Evolutionary conservation across 1,140 invertebrate species (phyloP).

Genomic region (Microplitis mediator): DNA sequence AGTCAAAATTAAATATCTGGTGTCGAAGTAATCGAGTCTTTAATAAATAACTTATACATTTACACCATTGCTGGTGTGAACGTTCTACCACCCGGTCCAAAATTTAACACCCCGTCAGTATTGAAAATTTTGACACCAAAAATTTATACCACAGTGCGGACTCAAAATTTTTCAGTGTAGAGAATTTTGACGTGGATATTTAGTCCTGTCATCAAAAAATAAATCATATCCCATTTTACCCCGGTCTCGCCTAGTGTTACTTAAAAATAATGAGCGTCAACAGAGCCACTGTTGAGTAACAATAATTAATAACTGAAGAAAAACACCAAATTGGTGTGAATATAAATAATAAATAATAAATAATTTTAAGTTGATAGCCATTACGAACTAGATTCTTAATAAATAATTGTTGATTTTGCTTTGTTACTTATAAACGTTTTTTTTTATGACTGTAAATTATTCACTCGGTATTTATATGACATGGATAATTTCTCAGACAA

Average conservation of each 20-base stretch:
- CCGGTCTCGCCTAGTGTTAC: background rate
- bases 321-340: background rate
- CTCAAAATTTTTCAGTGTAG: too few species aligned
- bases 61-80: too few species aligned
- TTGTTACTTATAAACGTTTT: background rate
- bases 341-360: background rate
- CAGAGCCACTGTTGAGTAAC: conserved; percentile 32
- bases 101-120: too few species aligned
- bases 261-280: conserved; percentile 23
- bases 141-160: too few species aligned
- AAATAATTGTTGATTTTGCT: conserved; percentile 23
- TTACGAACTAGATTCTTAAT: background rate
- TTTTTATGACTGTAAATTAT: background rate
- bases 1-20: too few species aligned
- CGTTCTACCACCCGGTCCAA: too few species aligned
- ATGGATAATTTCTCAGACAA: conserved; percentile 74
- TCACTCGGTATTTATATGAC: conserved; percentile 65
- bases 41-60: too few species aligned
- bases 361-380: conserved; percentile 1
- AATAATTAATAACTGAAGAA: conserved; percentile 17
- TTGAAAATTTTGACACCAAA: too few species aligned
- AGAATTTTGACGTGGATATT: too few species aligned
- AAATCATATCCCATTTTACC: too few species aligned
- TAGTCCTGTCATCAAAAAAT: too few species aligned
- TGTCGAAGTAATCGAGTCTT: too few species aligned